Evolutionary conservation across 2,888 invertebrate species (phyloP), one percentile per base, ranked within the genome.

Genomic region (Hyposoter dolosus): DNA sequence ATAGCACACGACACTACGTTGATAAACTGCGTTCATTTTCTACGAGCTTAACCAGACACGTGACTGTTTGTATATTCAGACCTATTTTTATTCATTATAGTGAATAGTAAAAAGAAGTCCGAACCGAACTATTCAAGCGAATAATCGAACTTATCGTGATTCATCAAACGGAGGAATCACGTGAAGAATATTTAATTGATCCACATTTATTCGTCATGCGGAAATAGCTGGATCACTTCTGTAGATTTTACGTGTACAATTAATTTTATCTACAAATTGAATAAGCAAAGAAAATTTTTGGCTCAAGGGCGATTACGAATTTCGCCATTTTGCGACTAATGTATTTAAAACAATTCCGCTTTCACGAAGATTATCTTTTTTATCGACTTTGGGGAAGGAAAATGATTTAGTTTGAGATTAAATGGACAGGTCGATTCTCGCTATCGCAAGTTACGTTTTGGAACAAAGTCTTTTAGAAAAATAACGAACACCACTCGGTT

Each of bases 21-120:
- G 63, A 71, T 75, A 47, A 79, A n/a, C 47, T 35, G 65, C 28
- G 65, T 43, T 6, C 1, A 60, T 28, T 28, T 60, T 60, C 28
- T 28, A 56, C 10, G 10, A 56, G 56, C 12, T 4, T 10, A 15
- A 60, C 28, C 60, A 60, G 28, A 15, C 23, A 60, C 28, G 28
- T 60, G 60, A 28, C 28, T 60, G 23, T 28, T 28, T 6, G 12
- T 28, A 60, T 6, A 15, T 28, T 60, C 28, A 28, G 12, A 60
- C 15, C 28, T 28, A 60, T 28, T 60, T 60, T 28, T 28, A 60
- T 28, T 28, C 15, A 5, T 60, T 4, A 28, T 15, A 28, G 2
- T 23, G 28, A 60, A 60, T 60, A 28, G 28, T 28, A 60, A 28
- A 60, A 28, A 28, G 60, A 60, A 60, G 7, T 28, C 60, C 15